Evolutionary conservation across 2,888 invertebrate genomes (phyloP).

Genomic region (Coecobrya sp.): DNA sequence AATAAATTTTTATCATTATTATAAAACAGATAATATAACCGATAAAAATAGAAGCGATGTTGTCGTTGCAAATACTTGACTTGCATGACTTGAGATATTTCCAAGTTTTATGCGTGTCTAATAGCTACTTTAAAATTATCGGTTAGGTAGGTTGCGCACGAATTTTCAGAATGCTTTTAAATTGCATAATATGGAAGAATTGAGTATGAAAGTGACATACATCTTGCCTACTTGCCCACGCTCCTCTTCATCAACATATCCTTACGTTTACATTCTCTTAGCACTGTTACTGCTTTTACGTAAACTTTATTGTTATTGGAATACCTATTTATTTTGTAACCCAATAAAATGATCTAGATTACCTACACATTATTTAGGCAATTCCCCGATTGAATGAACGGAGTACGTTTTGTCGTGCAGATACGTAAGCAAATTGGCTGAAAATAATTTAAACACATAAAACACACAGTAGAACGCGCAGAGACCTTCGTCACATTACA

Average conservation of each 20-base stretch:
- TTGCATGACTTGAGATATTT: not conserved
- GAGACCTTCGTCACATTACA: conserved; percentile 10
- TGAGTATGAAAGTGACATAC: not conserved
- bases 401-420: not conserved
- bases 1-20: not conserved
- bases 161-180: not conserved
- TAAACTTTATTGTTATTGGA: not conserved
- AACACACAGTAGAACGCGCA: not conserved
- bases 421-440: conserved; percentile 29
- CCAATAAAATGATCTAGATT: conserved; percentile 23
- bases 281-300: not conserved
- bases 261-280: not conserved
- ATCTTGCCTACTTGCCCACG: not conserved
- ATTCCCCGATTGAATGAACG: not conserved
- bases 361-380: conserved; percentile 2
- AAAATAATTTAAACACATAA: conserved; percentile 49
- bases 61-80: not conserved
- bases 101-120: too few species aligned
- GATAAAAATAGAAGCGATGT: not conserved
- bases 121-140: too few species aligned
- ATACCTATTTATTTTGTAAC: conserved; percentile 50
- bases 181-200: not conserved
- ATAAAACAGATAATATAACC: not conserved
- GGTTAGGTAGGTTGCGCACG: not conserved
- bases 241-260: not conserved